Percentiles rank a stretch among this genome's conserved stretches.
Evolutionary conservation across 2,113 vertebrate genomes (phyloP).

Genomic region (Oenanthe oenanthe): DNA sequence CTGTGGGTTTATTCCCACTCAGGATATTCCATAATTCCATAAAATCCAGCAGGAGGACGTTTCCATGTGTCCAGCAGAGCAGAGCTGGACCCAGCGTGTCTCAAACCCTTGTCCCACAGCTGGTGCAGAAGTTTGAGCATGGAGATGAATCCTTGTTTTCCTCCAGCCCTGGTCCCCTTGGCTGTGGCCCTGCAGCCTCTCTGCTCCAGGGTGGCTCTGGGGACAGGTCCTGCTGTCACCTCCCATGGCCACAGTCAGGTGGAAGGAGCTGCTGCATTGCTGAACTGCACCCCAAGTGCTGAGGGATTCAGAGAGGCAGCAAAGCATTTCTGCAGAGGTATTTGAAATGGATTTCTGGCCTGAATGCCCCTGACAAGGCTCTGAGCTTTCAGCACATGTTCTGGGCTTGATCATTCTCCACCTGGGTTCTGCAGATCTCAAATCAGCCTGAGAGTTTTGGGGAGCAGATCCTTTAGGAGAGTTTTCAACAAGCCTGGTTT

Average conservation of each 20-base stretch:
- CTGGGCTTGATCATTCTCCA: conserved; percentile 28
- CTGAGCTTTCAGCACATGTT: conserved; percentile 29
- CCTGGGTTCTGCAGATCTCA: neutral
- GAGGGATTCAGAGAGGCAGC: neutral
- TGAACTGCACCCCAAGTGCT: neutral
- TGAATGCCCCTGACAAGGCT: neutral
- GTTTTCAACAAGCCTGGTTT: neutral
- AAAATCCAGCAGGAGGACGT: neutral
- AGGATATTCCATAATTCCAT: neutral
- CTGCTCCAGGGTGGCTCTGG: neutral
- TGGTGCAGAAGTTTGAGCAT: neutral
- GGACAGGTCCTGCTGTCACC: neutral
- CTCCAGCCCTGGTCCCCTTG: neutral
- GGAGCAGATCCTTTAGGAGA: neutral
- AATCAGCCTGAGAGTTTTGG: neutral
- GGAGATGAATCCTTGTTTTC: neutral
- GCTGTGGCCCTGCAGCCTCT: neutral
- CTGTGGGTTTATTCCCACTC: accelerated
- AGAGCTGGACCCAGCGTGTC: neutral
- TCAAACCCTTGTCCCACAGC: accelerated
- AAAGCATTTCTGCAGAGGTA: neutral
- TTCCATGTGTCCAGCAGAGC: neutral
- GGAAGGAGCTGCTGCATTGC: neutral
- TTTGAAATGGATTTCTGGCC: conserved; percentile 32
- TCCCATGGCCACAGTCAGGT: accelerated